Percentiles rank a stretch among this genome's conserved stretches.
phyloP scores from a whole-genome alignment of 2,113 vertebrate genomes.

The Vimba vimba region DNA sequence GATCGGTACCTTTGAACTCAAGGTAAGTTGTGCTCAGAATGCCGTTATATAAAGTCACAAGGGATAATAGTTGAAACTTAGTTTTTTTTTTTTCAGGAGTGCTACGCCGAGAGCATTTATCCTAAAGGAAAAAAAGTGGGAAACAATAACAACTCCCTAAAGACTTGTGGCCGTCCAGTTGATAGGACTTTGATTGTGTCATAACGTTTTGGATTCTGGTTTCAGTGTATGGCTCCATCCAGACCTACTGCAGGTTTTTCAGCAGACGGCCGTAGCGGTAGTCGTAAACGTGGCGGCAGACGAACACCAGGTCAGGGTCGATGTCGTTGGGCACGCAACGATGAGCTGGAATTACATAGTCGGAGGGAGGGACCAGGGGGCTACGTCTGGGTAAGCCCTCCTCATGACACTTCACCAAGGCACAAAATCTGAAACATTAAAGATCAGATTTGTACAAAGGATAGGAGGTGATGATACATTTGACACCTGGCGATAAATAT shows the following conservation, averaged over 20 bases:
- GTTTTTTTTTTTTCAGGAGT: constrained; percentile 12
- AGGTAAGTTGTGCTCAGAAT: constrained; percentile 57
- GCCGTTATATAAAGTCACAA: constrained; percentile 39
- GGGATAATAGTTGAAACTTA: constrained; percentile 2
- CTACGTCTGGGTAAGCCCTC: constrained; percentile 88
- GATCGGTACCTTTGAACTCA: constrained; percentile 50
- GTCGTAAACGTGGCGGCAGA: constrained; percentile 98
- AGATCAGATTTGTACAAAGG: not conserved
- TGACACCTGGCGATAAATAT: not conserved
- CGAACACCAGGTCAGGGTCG: constrained; percentile 94
- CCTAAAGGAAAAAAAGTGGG: constrained; percentile 2
- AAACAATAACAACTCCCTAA: constrained; percentile 32
- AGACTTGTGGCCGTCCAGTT: constrained; percentile 42
- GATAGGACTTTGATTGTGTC: constrained; percentile 52
- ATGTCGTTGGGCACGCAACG: constrained; percentile 93
- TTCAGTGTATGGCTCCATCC: constrained; percentile 58
- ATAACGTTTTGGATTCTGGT: constrained; percentile 51
- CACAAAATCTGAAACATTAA: constrained; percentile 88
- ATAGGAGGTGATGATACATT: not conserved
- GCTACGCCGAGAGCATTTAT: constrained; percentile 38
- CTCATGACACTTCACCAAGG: constrained; percentile 94
- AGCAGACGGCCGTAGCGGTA: constrained; percentile 96
- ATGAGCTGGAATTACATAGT: constrained; percentile 89
- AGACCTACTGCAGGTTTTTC: constrained; percentile 95
- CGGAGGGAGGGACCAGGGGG: constrained; percentile 88